Base-by-base conservation (phyloP, 53 echinoderm and acorn worm species). In the Luidia sarsii region DNA sequence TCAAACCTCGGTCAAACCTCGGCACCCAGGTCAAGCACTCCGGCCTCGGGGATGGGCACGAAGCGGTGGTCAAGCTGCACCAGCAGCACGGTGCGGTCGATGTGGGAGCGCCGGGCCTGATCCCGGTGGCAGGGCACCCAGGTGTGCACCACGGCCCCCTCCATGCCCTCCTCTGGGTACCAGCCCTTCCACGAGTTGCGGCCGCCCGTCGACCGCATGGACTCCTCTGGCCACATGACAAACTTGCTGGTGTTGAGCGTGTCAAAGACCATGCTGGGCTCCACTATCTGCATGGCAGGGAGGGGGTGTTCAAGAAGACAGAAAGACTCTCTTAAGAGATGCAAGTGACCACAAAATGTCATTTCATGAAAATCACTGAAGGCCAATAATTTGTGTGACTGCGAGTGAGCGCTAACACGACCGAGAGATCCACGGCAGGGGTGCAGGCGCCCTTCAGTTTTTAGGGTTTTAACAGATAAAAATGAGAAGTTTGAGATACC, bases 141-240 rank as follows among this genome's bases (percentile, higher is more conserved):
- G 2, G 90, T 69, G 56, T 99, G 99, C 50, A 94, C 89, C 41
- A 99, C 99, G 16, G 84, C 88, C 7, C 99, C 99, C 64, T 94
- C 91, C 79, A 82, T 89, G 38, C 99, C 94, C 7, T 86, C 91
- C 36, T 89, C 85, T 10, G 93, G 93, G 56, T 82, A 64, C 99
- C 99, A 99, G 50, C 89, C 94, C 71, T 99, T 99, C 99, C 99
- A 99, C 16, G 83, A 86, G 62, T 67, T 91, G 13, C 87, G 73
- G 6, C 99, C 99, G 0, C 99, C 99, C n/a, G 74, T 86, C 54
- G 89, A 91, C 6, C 94, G 66, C 86, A 91, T 99, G 29, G 50
- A 66, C 70, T 99, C 99, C 20, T 91, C 94, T 2, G 99, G 99
- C 99, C 99, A 99, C 75, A 91, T 86, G 46, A 99, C 87, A 67